Conservation (phyloP, 2,797 vertebrate genomes). For the Clarias platycephalus region DNA sequence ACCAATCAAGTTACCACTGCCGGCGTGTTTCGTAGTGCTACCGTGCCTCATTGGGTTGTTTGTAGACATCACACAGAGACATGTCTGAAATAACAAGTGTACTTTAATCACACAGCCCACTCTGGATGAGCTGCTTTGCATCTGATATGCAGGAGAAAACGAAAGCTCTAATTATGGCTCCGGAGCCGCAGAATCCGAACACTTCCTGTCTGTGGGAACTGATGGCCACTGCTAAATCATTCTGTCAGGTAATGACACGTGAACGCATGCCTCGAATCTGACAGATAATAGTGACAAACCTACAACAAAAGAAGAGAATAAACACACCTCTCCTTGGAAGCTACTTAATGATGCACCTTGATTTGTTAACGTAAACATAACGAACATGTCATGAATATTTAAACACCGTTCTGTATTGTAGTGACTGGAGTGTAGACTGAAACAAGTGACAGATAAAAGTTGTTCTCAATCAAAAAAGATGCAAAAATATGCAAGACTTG, state of each 20-base stretch:
- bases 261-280: constrained; percentile 84
- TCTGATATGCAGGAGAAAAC: constrained; percentile 86
- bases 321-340: constrained; percentile 28
- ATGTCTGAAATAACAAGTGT: constrained; percentile 94
- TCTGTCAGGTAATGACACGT: constrained; percentile 92
- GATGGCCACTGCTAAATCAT: constrained; percentile 84
- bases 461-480: constrained; percentile 16
- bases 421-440: constrained; percentile 6
- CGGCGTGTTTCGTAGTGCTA: constrained; percentile 38
- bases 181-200: constrained; percentile 75
- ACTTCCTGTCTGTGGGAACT: constrained; percentile 77
- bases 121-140: constrained; percentile 94
- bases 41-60: constrained; percentile 17
- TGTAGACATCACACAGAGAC: constrained; percentile 89
- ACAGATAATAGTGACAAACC: constrained; percentile 81
- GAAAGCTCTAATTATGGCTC: constrained; percentile 91
- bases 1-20: constrained; percentile 30
- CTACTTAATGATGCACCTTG: constrained; percentile 29
- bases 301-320: constrained; percentile 58
- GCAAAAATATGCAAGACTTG: constrained; percentile 1
- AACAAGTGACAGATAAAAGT: constrained; percentile 32
- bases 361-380: constrained; percentile 38
- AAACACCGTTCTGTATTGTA: not conserved
- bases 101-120: constrained; percentile 94
- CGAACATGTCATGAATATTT: constrained; percentile 40